phyloP scores from a whole-genome alignment of 2,113 vertebrate genomes.

The Electrona antarctica region DNA sequence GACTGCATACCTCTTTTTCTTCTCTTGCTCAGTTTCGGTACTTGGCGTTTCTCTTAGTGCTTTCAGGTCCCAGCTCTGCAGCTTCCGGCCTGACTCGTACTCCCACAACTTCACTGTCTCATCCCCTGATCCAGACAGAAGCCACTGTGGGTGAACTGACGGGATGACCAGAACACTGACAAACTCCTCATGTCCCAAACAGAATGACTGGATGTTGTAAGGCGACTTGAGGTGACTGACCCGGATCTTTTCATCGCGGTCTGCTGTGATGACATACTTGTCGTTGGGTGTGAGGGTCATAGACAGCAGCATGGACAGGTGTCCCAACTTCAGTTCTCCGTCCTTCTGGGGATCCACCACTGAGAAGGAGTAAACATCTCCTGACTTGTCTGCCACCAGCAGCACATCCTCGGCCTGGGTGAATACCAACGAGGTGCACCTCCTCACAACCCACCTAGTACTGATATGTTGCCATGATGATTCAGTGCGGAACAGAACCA shows the following conservation, averaged over 20 bases:
- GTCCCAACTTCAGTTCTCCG: constrained; percentile 88
- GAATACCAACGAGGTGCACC: constrained; percentile 86
- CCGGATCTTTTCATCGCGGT: constrained; percentile 96
- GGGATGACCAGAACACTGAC: constrained; percentile 86
- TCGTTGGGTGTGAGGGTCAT: constrained; percentile 84
- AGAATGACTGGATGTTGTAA: constrained; percentile 88
- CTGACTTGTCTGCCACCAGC: constrained; percentile 92
- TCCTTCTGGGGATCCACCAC: constrained; percentile 77
- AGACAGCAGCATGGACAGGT: constrained; percentile 91
- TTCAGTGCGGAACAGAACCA: constrained; percentile 84
- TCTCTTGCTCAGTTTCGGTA: too few relatives aligned
- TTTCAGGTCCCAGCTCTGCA: constrained; percentile 83
- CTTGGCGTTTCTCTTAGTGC: constrained; percentile 36
- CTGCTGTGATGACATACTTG: constrained; percentile 86
- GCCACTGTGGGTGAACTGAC: constrained; percentile 77
- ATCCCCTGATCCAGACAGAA: constrained; percentile 95
- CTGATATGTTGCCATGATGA: constrained; percentile 87
- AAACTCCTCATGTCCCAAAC: constrained; percentile 93
- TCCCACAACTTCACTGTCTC: constrained; percentile 90
- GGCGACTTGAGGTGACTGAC: constrained; percentile 85
- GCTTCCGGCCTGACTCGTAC: constrained; percentile 79
- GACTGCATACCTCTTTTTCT: too few relatives aligned
- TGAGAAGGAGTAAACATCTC: constrained; percentile 92
- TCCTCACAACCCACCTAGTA: constrained; percentile 83
- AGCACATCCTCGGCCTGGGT: constrained; percentile 85